phyloP scores from a whole-genome alignment of 2,888 invertebrate species.

The Eupelmus urozonus region DNA sequence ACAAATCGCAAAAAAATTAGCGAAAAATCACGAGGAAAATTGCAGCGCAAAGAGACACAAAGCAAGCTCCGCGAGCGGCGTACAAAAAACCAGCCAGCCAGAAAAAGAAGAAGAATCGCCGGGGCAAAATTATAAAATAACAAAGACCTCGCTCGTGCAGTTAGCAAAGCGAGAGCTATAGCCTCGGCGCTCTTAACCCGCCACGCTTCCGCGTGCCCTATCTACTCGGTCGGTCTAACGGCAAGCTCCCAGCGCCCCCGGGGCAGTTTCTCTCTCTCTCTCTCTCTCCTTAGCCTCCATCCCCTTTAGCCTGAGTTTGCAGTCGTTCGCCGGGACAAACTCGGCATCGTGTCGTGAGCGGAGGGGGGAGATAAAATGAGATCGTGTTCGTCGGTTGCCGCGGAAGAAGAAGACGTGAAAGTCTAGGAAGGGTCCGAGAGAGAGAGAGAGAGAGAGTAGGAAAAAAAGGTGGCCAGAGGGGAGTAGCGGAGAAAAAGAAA shows the following conservation, averaged over 20 bases:
- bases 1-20: too few species aligned
- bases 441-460: slow-evolving; percentile 1
- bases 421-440: slow-evolving; percentile 55
- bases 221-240: slow-evolving; percentile 63
- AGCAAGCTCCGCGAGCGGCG: too few species aligned
- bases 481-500: slow-evolving; percentile 69
- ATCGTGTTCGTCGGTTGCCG: slow-evolving; percentile 71
- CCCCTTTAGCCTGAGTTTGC: slow-evolving; percentile 63
- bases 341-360: slow-evolving; percentile 73
- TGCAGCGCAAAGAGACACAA: not conserved
- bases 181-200: not conserved
- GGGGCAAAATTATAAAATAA: slow-evolving; percentile 11
- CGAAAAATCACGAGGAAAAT: too few species aligned
- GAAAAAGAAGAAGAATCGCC: not conserved
- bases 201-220: slow-evolving; percentile 70
- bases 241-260: slow-evolving; percentile 69
- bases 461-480: not conserved
- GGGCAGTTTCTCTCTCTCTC: slow-evolving; percentile 43
- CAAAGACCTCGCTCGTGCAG: not conserved
- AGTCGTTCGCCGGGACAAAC: slow-evolving; percentile 72
- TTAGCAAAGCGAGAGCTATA: not conserved
- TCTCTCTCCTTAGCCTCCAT: slow-evolving; percentile 48
- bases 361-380: slow-evolving; percentile 76
- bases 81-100: not conserved
- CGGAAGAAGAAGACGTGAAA: not conserved